Evolutionary conservation across 2,888 invertebrate species (phyloP).

Genomic region (Volucella zonaria): DNA sequence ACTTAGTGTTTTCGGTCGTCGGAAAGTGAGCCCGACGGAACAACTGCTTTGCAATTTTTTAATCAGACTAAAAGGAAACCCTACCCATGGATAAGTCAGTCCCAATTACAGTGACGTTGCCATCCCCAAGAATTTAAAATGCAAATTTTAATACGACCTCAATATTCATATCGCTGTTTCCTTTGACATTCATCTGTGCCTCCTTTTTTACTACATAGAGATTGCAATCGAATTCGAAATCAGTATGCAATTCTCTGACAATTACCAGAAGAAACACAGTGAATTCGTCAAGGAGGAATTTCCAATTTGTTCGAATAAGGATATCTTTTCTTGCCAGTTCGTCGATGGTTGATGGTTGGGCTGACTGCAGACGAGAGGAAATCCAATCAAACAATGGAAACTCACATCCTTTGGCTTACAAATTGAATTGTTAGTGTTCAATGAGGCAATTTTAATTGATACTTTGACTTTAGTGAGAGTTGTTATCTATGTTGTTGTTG

Average conservation of each 20-base stretch:
- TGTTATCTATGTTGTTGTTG: background rate
- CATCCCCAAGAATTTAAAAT: constrained; percentile 20
- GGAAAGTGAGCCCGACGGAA: no score
- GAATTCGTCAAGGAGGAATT: constrained; percentile 54
- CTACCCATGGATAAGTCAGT: constrained; percentile 47
- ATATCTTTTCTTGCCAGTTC: constrained; percentile 15
- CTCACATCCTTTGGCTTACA: constrained; percentile 28
- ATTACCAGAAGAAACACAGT: constrained; percentile 64
- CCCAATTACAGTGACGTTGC: constrained; percentile 55
- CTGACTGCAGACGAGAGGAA: constrained; percentile 24
- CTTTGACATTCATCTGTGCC: constrained; percentile 3
- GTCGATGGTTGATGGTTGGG: background rate
- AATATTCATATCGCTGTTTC: constrained; percentile 55
- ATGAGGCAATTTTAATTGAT: constrained; percentile 66
- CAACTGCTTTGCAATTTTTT: background rate
- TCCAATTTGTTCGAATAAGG: constrained; percentile 64
- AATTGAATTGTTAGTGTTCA: constrained; percentile 51
- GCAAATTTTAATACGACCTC: constrained; percentile 62
- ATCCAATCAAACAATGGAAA: constrained; percentile 55
- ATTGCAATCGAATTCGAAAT: constrained; percentile 59
- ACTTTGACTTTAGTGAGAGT: constrained; percentile 35
- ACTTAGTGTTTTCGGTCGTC: no score
- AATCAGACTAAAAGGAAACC: background rate
- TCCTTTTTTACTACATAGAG: constrained; percentile 28
- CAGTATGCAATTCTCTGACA: constrained; percentile 65